Conservation (phyloP, 1,140 invertebrate species). For the Lepidostoma basale region DNA sequence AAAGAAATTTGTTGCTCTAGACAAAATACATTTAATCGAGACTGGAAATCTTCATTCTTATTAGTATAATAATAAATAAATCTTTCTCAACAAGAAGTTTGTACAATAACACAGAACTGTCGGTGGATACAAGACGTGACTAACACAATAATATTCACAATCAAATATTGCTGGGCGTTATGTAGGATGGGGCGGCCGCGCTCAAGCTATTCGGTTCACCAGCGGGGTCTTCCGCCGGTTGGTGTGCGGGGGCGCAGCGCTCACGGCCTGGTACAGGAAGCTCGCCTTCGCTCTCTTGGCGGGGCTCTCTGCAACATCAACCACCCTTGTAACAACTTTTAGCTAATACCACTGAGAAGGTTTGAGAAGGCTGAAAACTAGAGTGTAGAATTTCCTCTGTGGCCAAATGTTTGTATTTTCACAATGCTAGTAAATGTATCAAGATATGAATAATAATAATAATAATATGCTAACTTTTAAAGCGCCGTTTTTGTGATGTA, state of each 20-base stretch:
- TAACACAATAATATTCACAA: conserved; percentile 20
- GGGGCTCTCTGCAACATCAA: conserved; percentile 51
- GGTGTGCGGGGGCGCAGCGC: conserved; percentile 50
- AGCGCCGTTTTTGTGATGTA: no score
- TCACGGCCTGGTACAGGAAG: conserved; percentile 55
- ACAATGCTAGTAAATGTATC: background rate
- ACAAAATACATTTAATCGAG: conserved; percentile 7
- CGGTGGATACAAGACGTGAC: conserved; percentile 5
- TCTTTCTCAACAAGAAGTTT: conserved; percentile 7
- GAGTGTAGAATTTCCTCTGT: background rate
- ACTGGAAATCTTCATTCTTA: conserved; percentile 16
- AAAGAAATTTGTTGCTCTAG: background rate
- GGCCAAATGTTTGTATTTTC: background rate
- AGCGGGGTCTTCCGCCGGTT: conserved; percentile 65
- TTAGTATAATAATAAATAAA: conserved; percentile 20
- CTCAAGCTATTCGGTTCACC: conserved; percentile 62
- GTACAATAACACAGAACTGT: conserved; percentile 10
- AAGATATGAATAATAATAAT: no score
- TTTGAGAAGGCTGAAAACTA: background rate
- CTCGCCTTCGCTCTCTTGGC: conserved; percentile 57
- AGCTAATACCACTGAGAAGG: background rate
- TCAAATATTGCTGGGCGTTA: conserved; percentile 6
- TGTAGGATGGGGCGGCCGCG: background rate
- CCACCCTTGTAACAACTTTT: background rate
- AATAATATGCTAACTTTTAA: no score